Conservation (phyloP, 1,140 invertebrate genomes). For the Temnothorax longispinosus region DNA sequence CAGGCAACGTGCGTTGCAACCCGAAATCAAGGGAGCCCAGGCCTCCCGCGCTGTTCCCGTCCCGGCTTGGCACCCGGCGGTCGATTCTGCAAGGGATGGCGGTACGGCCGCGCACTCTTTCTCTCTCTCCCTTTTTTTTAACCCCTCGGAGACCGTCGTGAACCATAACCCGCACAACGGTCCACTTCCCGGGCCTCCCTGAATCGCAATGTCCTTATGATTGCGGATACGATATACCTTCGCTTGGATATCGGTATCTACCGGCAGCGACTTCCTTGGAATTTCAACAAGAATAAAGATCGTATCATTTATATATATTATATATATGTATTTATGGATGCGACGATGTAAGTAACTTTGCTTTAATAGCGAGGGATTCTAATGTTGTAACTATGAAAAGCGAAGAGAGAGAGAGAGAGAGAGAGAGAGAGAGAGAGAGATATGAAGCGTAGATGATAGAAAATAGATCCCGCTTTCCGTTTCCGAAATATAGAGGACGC, state of each 20-base stretch:
- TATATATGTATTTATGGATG: neutral
- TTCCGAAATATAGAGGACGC: constrained; percentile 15
- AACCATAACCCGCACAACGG: constrained; percentile 82
- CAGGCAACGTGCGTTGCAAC: constrained; percentile 70
- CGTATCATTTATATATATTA: neutral
- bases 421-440: too few relatives aligned
- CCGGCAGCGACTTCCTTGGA: neutral
- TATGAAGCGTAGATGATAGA: neutral
- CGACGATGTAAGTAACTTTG: neutral
- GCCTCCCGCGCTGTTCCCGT: constrained; percentile 51
- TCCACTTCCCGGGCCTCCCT: constrained; percentile 73
- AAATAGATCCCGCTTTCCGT: neutral
- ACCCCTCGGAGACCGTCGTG: constrained; percentile 62
- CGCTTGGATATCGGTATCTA: neutral
- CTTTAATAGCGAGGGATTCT: neutral
- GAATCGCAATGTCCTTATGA: constrained; percentile 63
- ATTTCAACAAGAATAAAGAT: neutral
- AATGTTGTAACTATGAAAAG: neutral
- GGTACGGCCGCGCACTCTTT: constrained; percentile 31
- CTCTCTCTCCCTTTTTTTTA: constrained; percentile 47
- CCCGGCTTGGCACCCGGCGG: constrained; percentile 34
- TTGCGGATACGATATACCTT: neutral
- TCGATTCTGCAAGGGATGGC: constrained; percentile 71
- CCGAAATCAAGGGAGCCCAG: constrained; percentile 71
- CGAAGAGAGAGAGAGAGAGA: neutral